A percentile compares a stretch with the other conserved stretches of the same genome.
Conservation (phyloP, 2,113 vertebrate species). For the Nesoenas mayeri region DNA sequence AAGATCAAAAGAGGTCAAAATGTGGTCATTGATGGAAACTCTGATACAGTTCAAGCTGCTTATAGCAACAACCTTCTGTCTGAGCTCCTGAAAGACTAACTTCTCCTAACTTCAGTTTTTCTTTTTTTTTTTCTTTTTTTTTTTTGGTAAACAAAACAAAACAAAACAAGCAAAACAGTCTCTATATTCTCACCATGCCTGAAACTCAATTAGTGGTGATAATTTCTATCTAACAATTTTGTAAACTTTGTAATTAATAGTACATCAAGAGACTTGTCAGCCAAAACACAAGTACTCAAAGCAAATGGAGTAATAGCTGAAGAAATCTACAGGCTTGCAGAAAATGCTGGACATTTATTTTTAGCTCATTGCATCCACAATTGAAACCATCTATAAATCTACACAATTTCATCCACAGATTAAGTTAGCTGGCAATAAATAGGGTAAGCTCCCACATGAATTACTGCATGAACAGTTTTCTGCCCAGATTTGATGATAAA, state of each 20-base stretch:
- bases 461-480: neutral
- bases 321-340: neutral
- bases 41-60: neutral
- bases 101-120: neutral
- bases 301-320: neutral
- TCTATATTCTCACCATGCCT: neutral
- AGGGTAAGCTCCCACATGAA: neutral
- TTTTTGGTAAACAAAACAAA: neutral
- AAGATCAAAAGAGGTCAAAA: neutral
- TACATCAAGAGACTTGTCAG: neutral
- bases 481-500: neutral
- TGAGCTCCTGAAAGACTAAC: neutral
- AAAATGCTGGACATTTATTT: neutral
- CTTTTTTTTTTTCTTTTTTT: no score
- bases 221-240: neutral
- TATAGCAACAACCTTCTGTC: neutral
- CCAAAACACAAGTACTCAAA: neutral
- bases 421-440: neutral
- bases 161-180: neutral
- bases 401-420: neutral
- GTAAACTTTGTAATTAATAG: neutral
- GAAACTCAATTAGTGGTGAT: neutral
- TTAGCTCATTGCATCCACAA: neutral
- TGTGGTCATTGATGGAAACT: neutral
- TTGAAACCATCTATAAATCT: neutral